Conservation (phyloP, 1,140 invertebrate genomes). For the Nasonia giraulti region DNA sequence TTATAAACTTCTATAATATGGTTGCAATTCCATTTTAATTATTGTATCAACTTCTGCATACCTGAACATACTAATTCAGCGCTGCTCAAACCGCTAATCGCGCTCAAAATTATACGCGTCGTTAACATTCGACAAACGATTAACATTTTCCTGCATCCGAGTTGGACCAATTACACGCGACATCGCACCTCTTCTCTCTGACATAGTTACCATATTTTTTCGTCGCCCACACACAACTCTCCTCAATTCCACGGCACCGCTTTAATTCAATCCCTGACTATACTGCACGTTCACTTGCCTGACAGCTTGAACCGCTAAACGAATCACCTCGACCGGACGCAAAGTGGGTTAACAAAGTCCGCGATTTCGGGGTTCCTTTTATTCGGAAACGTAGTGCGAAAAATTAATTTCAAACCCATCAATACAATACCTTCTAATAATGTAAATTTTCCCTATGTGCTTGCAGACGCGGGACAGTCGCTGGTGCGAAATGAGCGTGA, state of each 20-base stretch:
- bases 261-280: background rate
- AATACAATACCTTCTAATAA: background rate
- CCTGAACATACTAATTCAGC: no score
- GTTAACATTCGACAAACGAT: no score
- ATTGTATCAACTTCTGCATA: no score
- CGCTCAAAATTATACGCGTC: no score
- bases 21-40: no score
- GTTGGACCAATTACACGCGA: no score
- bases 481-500: conserved; percentile 43
- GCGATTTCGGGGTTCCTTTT: background rate
- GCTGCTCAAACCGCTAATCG: no score
- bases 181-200: no score
- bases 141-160: no score
- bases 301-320: background rate
- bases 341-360: background rate
- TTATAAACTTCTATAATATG: no score
- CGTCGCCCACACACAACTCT: no score
- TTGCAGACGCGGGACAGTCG: conserved; percentile 16
- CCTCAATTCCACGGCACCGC: background rate
- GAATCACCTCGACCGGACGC: background rate
- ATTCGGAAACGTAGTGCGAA: background rate
- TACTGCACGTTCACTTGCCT: background rate
- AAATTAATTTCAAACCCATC: background rate
- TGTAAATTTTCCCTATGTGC: background rate
- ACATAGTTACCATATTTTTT: no score